A percentile compares a stretch with the other conserved stretches of the same genome.
Conservation (phyloP, 2,888 invertebrate genomes). For the Nymphalis polychloros region DNA sequence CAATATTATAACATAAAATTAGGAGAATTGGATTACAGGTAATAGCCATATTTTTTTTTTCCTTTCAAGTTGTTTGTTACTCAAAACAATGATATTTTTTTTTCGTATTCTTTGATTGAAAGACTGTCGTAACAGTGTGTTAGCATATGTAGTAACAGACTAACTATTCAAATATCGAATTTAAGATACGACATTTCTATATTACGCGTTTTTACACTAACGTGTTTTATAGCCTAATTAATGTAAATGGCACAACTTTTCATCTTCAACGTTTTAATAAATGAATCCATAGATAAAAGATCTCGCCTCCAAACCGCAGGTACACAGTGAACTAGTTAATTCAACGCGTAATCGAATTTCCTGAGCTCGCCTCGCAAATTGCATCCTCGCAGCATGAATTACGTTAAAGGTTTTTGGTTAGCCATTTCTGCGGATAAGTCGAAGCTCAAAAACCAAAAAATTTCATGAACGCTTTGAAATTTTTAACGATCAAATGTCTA, state of each 20-base stretch:
- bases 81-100: too few relatives aligned
- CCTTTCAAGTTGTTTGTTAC: too few relatives aligned
- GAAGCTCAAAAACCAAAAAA: slow-evolving; percentile 21
- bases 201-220: too few relatives aligned
- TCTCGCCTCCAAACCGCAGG: slow-evolving; percentile 18
- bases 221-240: neutral
- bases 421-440: slow-evolving; percentile 19
- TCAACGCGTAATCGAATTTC: slow-evolving; percentile 41
- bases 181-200: too few relatives aligned
- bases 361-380: slow-evolving; percentile 29
- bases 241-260: neutral
- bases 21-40: neutral
- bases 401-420: slow-evolving; percentile 28
- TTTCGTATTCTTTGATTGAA: too few relatives aligned
- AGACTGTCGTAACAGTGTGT: too few relatives aligned
- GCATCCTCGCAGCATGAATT: slow-evolving; percentile 29
- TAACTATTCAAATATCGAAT: too few relatives aligned
- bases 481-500: slow-evolving; percentile 17
- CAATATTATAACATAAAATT: too few relatives aligned
- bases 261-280: slow-evolving; percentile 1
- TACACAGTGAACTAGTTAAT: slow-evolving; percentile 34
- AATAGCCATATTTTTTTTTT: too few relatives aligned
- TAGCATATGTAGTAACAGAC: too few relatives aligned
- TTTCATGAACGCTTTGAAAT: slow-evolving; percentile 7
- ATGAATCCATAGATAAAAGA: slow-evolving; percentile 15